Evolutionary conservation across 2,113 vertebrate genomes (phyloP).

Genomic region (Chionis minor): DNA sequence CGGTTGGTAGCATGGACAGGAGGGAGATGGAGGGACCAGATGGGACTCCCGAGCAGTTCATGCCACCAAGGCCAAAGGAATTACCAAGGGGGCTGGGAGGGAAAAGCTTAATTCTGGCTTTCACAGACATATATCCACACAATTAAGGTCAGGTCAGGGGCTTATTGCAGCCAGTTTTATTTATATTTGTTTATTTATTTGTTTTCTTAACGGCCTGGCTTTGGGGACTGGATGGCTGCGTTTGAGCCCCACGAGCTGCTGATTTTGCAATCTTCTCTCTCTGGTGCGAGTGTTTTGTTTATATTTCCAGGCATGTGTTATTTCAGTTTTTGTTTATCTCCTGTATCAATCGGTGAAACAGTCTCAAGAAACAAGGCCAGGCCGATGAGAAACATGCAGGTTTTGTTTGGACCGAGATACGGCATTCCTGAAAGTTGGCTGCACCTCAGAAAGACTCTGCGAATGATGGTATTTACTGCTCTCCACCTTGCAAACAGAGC

Average conservation of each 20-base stretch:
- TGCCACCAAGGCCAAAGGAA: neutral
- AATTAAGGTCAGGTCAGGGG: neutral
- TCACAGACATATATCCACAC: neutral
- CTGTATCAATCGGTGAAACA: conserved; percentile 52
- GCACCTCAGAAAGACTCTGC: conserved; percentile 54
- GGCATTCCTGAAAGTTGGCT: conserved; percentile 70
- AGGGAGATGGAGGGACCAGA: neutral
- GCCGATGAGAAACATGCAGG: conserved; percentile 59
- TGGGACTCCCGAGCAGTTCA: fast-evolving
- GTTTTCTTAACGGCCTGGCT: conserved; percentile 11
- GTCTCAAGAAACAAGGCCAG: conserved; percentile 33
- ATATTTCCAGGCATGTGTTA: conserved; percentile 50
- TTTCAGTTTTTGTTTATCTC: conserved; percentile 65
- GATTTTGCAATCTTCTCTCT: conserved; percentile 48
- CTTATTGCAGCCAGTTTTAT: neutral
- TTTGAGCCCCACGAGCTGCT: neutral
- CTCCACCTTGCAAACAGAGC: conserved; percentile 46
- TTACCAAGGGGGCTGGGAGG: neutral
- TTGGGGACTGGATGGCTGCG: neutral
- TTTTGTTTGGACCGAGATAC: conserved; percentile 63
- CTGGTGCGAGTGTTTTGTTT: conserved; percentile 32
- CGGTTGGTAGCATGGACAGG: neutral
- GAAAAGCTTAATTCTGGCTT: neutral
- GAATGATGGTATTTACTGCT: conserved; percentile 68
- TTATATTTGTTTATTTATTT: neutral